These are phyloP conservation scores for Eulithis testata DNA, from an alignment of 2,888 invertebrate genomes.

Conservation along the genomic window DNA sequence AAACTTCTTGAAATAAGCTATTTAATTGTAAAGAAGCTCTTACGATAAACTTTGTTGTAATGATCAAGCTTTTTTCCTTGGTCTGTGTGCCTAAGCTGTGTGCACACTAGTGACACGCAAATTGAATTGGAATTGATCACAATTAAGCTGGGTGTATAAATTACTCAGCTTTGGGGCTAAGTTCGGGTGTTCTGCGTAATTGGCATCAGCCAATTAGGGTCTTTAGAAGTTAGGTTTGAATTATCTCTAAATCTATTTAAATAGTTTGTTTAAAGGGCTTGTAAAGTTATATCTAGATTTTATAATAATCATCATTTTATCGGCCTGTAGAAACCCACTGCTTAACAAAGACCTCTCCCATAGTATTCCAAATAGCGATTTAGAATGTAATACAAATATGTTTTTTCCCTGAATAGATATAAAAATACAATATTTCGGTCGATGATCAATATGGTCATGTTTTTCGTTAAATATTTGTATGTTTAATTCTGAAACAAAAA, in stretches of 20 bases:
- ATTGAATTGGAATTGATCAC: conserved; percentile 41
- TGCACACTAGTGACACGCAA: conserved; percentile 37
- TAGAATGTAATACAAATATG: neutral
- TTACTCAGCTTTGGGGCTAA: conserved; percentile 29
- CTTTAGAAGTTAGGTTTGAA: conserved; percentile 13
- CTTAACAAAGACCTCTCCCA: too few relatives aligned
- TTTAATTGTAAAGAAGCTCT: too few relatives aligned
- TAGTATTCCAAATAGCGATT: neutral
- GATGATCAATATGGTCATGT: conserved; percentile 3
- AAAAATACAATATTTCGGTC: neutral
- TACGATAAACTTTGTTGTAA: too few relatives aligned
- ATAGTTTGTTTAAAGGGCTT: neutral
- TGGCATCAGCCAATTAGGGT: conserved; percentile 21
- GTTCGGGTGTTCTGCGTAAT: conserved; percentile 27
- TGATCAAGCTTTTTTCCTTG: conserved; percentile 5
- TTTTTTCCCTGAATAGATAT: neutral
- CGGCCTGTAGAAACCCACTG: too few relatives aligned
- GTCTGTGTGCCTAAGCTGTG: conserved; percentile 21
- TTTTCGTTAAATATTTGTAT: conserved; percentile 6
- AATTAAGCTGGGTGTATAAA: conserved; percentile 38
- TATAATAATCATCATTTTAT: neutral
- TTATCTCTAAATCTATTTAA: neutral
- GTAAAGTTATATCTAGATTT: neutral
- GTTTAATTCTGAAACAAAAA: conserved; percentile 8
- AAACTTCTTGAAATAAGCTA: too few relatives aligned